Conservation (phyloP, 2,797 vertebrate genomes). For the Adrianichthys oophorus region DNA sequence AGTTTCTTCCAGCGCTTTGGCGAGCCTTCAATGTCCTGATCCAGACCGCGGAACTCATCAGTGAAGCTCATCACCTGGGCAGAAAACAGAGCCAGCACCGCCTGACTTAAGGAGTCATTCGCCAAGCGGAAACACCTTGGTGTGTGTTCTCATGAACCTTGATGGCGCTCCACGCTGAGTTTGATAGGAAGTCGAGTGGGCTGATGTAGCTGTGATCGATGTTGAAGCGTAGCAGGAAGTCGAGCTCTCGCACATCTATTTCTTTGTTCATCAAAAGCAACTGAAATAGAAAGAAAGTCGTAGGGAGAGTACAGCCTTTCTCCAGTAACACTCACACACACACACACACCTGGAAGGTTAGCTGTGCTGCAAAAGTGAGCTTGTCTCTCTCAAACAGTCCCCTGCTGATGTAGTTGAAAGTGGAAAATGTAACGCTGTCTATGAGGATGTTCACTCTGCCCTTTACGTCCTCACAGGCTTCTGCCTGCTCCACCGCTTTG, state of each 20-base stretch:
- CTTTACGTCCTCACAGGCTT: slow-evolving; percentile 70
- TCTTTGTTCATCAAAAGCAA: slow-evolving; percentile 81
- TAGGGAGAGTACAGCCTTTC: slow-evolving; percentile 1
- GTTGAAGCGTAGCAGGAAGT: slow-evolving; percentile 84
- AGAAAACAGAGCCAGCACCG: neutral
- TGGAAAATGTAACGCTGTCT: slow-evolving; percentile 77
- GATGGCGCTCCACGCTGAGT: slow-evolving; percentile 79
- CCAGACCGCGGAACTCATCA: slow-evolving; percentile 78
- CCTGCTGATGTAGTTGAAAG: slow-evolving; percentile 82
- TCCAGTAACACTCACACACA: slow-evolving; percentile 7
- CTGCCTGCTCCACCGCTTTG: slow-evolving; percentile 77
- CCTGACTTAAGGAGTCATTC: no score
- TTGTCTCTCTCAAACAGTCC: slow-evolving; percentile 82
- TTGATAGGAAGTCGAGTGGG: slow-evolving; percentile 80
- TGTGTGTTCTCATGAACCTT: slow-evolving; percentile 57
- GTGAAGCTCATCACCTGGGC: slow-evolving; percentile 77
- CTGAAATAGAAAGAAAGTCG: slow-evolving; percentile 48
- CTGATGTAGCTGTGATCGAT: slow-evolving; percentile 79
- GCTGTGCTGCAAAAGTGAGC: slow-evolving; percentile 79
- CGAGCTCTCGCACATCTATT: slow-evolving; percentile 75
- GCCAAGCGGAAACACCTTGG: no score
- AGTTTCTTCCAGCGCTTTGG: slow-evolving; percentile 79
- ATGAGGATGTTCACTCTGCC: slow-evolving; percentile 75
- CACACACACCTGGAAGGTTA: slow-evolving; percentile 74
- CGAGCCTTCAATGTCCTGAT: slow-evolving; percentile 80